Conservation (phyloP, 2,113 vertebrate species). For the Crotalus viridis region DNA sequence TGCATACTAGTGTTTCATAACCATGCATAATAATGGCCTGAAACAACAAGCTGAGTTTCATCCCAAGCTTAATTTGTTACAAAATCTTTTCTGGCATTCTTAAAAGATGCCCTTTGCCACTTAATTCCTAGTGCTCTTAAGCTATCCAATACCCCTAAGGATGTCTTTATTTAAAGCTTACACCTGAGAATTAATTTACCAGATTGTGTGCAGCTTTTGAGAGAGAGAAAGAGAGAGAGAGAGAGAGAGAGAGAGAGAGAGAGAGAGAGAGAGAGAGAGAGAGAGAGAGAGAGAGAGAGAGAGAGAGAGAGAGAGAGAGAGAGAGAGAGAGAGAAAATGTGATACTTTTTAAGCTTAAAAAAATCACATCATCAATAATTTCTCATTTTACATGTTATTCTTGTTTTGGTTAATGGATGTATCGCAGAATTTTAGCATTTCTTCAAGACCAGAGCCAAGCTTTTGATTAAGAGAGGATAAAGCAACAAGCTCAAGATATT, state of each 20-base stretch:
- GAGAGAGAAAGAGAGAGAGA: no score
- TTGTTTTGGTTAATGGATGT: constrained; percentile 46
- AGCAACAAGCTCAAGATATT: background rate
- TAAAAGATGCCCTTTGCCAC: constrained; percentile 70
- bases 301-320: background rate
- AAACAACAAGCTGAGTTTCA: constrained; percentile 69
- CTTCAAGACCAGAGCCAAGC: background rate
- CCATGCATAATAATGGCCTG: constrained; percentile 72
- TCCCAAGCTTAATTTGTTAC: constrained; percentile 74
- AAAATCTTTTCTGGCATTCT: constrained; percentile 76
- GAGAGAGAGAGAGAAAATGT: background rate
- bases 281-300: background rate
- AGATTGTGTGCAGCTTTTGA: constrained; percentile 50
- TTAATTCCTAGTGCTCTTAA: constrained; percentile 60
- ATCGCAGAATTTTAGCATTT: constrained; percentile 37
- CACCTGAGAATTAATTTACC: constrained; percentile 77
- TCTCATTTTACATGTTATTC: constrained; percentile 49
- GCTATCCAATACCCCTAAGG: constrained; percentile 64
- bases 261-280: no score
- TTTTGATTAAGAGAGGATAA: background rate
- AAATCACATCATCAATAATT: constrained; percentile 31
- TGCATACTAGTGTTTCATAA: constrained; percentile 71
- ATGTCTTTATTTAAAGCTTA: constrained; percentile 58
- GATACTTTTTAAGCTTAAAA: background rate
- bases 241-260: background rate